Conservation (phyloP, 2,113 vertebrate genomes). For the Hemiprocne comata region DNA sequence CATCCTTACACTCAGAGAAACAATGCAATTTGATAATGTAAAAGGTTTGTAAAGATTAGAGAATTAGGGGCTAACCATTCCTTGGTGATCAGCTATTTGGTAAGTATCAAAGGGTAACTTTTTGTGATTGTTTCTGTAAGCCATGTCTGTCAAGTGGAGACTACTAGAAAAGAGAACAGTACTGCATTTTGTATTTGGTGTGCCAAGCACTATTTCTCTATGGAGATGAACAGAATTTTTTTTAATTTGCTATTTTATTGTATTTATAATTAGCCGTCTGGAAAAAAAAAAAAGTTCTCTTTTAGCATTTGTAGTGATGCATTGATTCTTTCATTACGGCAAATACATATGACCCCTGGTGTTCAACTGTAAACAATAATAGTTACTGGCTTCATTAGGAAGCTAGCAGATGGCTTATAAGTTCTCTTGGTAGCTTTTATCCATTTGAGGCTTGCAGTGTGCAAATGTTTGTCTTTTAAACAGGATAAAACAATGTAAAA, state of each 20-base stretch:
- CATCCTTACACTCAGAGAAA: conserved; percentile 2
- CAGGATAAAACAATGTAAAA: conserved; percentile 73
- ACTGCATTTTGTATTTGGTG: conserved; percentile 30
- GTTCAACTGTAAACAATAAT: conserved; percentile 80
- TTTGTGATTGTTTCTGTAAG: conserved; percentile 39
- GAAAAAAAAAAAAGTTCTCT: conserved; percentile 67
- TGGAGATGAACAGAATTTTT: conserved; percentile 63
- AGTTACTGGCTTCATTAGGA: conserved; percentile 82
- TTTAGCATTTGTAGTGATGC: conserved; percentile 70
- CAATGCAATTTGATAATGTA: conserved; percentile 36
- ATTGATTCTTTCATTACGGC: conserved; percentile 75
- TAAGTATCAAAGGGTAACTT: conserved; percentile 16
- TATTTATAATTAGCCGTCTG: conserved; percentile 76
- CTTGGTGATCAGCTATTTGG: conserved; percentile 11
- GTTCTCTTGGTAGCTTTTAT: conserved; percentile 78
- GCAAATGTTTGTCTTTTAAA: conserved; percentile 80
- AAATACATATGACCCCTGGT: conserved; percentile 76
- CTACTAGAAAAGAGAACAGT: conserved; percentile 26
- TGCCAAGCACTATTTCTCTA: conserved; percentile 68
- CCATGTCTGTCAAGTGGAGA: conserved; percentile 12
- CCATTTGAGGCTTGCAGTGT: conserved; percentile 71
- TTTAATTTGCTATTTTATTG: conserved; percentile 72
- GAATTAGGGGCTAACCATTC: conserved; percentile 13
- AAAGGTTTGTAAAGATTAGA: conserved; percentile 33
- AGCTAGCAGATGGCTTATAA: conserved; percentile 81